Percentiles rank a stretch among this genome's conserved stretches.
Conservation (phyloP, 2,797 vertebrate species). For the Typhlichthys subterraneus region DNA sequence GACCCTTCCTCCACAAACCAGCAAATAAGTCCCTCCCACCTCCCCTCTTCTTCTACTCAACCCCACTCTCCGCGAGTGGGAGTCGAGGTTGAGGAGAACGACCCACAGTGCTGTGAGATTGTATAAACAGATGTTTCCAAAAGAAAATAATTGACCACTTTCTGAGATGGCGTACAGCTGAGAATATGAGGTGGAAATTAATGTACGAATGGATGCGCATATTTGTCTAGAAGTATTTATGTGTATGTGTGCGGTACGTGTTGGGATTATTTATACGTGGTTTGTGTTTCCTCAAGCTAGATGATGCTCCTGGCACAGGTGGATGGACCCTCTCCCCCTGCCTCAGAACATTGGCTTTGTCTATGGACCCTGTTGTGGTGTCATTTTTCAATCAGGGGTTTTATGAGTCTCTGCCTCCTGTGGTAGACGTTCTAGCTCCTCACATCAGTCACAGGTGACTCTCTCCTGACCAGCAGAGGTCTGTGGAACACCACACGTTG, state of each 20-base stretch:
- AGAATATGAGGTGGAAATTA: neutral
- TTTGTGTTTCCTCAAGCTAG: too few species aligned
- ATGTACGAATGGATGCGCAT: too few species aligned
- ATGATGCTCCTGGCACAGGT: constrained; percentile 10
- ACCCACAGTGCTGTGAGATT: constrained; percentile 33
- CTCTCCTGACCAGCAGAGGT: constrained; percentile 32
- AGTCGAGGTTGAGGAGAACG: constrained; percentile 15
- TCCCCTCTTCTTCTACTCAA: constrained; percentile 25
- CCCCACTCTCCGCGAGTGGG: constrained; percentile 21
- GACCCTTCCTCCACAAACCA: constrained; percentile 20
- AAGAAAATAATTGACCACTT: constrained; percentile 23
- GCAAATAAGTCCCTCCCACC: constrained; percentile 19
- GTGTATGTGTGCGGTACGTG: too few species aligned
- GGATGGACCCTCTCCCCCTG: constrained; percentile 13
- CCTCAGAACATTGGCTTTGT: too few species aligned
- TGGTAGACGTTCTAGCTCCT: constrained; percentile 16
- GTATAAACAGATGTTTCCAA: constrained; percentile 60
- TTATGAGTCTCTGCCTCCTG: constrained; percentile 4
- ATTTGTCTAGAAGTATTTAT: too few species aligned
- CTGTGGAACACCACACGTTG: constrained; percentile 11
- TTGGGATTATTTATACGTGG: too few species aligned
- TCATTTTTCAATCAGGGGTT: constrained; percentile 6
- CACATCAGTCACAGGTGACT: constrained; percentile 53
- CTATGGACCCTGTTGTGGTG: too few species aligned
- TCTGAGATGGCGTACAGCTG: constrained; percentile 33